phyloP scores from a whole-genome alignment of 2,888 invertebrate genomes.

The Diadromus collaris region DNA sequence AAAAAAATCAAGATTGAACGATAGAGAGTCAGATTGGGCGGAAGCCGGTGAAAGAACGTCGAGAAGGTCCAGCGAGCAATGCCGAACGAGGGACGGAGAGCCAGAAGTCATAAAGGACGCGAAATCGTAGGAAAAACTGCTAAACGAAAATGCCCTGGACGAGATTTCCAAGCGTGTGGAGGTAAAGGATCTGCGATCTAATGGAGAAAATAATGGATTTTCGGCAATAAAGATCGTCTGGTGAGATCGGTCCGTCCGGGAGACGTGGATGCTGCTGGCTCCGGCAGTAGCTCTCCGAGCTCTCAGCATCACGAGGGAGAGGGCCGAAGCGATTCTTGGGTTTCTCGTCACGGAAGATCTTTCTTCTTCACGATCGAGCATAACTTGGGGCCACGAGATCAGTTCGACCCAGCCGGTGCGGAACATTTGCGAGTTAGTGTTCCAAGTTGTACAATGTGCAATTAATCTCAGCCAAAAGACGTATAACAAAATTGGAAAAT shows the following conservation, averaged over 20 bases:
- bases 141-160: constrained; percentile 78
- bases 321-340: constrained; percentile 64
- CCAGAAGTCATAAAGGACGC: constrained; percentile 76
- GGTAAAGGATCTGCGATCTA: constrained; percentile 76
- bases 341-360: constrained; percentile 62
- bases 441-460: no score
- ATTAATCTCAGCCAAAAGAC: no score
- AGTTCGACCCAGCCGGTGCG: constrained; percentile 16
- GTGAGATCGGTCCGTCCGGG: constrained; percentile 73
- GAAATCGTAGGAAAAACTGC: constrained; percentile 79
- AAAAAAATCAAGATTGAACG: background rate
- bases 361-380: constrained; percentile 37
- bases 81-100: constrained; percentile 60
- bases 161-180: constrained; percentile 51
- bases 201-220: constrained; percentile 80
- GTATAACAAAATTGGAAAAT: no score
- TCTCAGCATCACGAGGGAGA: constrained; percentile 57
- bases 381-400: constrained; percentile 4
- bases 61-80: constrained; percentile 52
- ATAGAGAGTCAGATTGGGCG: constrained; percentile 54
- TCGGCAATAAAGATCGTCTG: constrained; percentile 78
- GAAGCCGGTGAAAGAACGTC: constrained; percentile 30
- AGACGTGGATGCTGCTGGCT: constrained; percentile 57
- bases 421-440: constrained; percentile 29
- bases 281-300: constrained; percentile 20